Conservation (phyloP, 2,113 vertebrate species). For the Psittacus erithacus region DNA sequence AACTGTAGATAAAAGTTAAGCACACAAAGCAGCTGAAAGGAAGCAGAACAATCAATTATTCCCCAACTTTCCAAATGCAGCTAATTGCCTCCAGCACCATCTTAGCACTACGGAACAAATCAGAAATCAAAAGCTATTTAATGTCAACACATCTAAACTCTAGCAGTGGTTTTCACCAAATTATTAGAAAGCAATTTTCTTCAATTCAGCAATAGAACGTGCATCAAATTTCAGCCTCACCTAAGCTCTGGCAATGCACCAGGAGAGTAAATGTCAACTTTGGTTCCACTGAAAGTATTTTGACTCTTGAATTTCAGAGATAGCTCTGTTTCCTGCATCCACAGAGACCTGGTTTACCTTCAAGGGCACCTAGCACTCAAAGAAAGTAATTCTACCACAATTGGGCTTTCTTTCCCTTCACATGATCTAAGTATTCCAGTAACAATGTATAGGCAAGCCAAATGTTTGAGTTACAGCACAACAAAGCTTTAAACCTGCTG, state of each 20-base stretch:
- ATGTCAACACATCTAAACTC: background rate
- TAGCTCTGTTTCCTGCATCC: background rate
- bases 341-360: background rate
- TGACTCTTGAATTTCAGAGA: background rate
- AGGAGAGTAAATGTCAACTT: background rate
- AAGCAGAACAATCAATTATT: slow-evolving; percentile 47
- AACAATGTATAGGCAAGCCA: background rate
- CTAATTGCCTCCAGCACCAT: slow-evolving; percentile 51
- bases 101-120: background rate
- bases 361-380: background rate
- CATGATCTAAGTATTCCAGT: background rate
- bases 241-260: background rate
- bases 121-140: slow-evolving; percentile 41
- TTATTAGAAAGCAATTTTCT: background rate
- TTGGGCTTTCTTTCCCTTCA: background rate
- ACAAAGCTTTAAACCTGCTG: background rate
- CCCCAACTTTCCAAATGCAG: slow-evolving; percentile 2
- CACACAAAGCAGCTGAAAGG: slow-evolving; percentile 26
- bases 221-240: background rate
- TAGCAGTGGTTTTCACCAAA: background rate
- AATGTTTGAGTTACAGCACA: background rate
- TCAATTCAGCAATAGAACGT: background rate
- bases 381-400: background rate
- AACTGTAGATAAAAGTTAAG: slow-evolving; percentile 47
- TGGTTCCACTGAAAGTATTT: background rate